These are phyloP conservation scores for Patella depressa DNA, from an alignment of 2,888 invertebrate species.

Conservation along the genomic window DNA sequence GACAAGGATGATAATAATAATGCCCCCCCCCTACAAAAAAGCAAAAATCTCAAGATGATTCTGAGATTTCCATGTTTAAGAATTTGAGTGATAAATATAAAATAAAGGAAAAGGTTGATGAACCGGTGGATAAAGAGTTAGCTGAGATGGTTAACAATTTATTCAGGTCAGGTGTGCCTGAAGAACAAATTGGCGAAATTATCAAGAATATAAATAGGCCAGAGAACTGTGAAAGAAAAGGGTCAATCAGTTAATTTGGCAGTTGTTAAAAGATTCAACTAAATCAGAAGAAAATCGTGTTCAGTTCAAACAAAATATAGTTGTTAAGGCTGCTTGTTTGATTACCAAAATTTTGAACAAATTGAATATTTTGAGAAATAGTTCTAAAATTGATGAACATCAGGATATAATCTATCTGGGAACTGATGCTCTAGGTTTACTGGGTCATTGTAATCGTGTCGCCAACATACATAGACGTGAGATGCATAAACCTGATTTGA, in stretches of 20 bases:
- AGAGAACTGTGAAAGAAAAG: conserved; percentile 13
- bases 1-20: neutral
- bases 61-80: neutral
- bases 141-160: conserved; percentile 22
- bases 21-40: neutral
- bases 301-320: no score
- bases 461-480: neutral
- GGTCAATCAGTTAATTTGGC: no score
- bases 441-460: neutral
- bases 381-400: neutral
- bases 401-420: neutral
- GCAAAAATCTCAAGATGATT: neutral
- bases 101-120: conserved; percentile 16
- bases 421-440: neutral
- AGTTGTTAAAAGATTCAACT: no score
- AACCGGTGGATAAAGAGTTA: conserved; percentile 12
- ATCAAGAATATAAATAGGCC: conserved; percentile 16
- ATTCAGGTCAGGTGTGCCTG: conserved; percentile 17
- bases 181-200: conserved; percentile 11
- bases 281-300: no score
- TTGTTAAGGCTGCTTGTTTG: no score
- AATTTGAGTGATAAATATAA: neutral
- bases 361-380: neutral
- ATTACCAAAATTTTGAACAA: no score
- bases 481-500: neutral